Evolutionary conservation across 53 echinoderm and acorn worm species (phyloP), one percentile per base, ranked within the genome.

Genomic region (Astropecten irregularis): DNA sequence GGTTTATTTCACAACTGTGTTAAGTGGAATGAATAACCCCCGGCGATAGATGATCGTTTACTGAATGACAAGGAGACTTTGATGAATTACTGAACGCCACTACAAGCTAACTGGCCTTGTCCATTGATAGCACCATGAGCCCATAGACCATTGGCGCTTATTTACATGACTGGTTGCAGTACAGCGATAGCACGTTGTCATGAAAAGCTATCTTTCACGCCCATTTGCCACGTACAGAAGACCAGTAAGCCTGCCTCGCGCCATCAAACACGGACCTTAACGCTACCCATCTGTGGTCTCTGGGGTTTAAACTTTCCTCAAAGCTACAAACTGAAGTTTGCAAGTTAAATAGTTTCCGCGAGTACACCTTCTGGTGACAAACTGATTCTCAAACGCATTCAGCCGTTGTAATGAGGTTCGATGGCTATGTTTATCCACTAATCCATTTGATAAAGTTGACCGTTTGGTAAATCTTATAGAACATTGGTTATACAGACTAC

Each of bases 21-120:
- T 77, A 77, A 77, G 77, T 77, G 77, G 77, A 77, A 77, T 77
- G 62, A 77, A 77, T 77, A 77, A 77, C 77, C 77, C 11, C 47
- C 40, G 77, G 77, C 77, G 18, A 60, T 40, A 29, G 47, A 33
- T 60, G 58, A 60, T 60, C 77, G 61, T 60, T 38, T 46, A 57
- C 28, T 18, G 30, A 69, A 29, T 47, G 31, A 32, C 44, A 49
- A 72, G 50, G 35, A 30, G 32, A 60, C 14, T 62, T 44, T 26
- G 59, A 61, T 61, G n/a, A 77, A 60, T 48, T 40, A 55, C 44
- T 28, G 37, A 66, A 13, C 7, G 23, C 40, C 42, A 42, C 42
- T 8, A 11, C 6, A 42, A 42, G 42, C 42, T 9, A 37, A 62
- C 19, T 29, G 38, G 62, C 46, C 40, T 20, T 32, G 62, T 39